A percentile compares a stretch with the other conserved stretches of the same genome.
Conservation (phyloP, 2,797 vertebrate species). For the Heliangelus exortis region DNA sequence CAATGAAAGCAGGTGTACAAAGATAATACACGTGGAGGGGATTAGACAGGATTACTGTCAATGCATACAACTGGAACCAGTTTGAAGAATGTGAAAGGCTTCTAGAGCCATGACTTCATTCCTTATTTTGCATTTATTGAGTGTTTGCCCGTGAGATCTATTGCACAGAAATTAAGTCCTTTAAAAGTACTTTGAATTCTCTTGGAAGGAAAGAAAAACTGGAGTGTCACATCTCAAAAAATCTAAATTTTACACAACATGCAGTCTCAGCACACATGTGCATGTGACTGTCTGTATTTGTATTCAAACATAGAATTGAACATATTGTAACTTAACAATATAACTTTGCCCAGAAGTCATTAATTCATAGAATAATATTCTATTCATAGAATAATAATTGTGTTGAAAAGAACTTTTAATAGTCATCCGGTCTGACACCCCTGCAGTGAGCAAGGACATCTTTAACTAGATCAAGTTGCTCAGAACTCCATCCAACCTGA, state of each 20-base stretch:
- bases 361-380: too few species aligned
- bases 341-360: neutral
- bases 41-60: conserved; percentile 55
- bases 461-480: too few species aligned
- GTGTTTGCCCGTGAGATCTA: neutral
- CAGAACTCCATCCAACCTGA: too few species aligned
- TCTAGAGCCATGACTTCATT: conserved; percentile 20
- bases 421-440: too few species aligned
- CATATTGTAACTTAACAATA: neutral
- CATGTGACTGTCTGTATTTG: neutral
- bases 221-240: neutral
- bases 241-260: neutral
- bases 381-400: too few species aligned
- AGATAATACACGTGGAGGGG: conserved; percentile 4
- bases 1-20: conserved; percentile 44
- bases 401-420: too few species aligned
- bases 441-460: too few species aligned
- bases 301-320: neutral
- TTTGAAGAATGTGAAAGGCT: conserved; percentile 23
- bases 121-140: conserved; percentile 33
- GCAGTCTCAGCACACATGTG: neutral
- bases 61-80: neutral
- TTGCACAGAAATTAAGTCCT: neutral
- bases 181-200: neutral
- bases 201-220: neutral